phyloP scores from a whole-genome alignment of 2,113 vertebrate genomes.

The Sphaerodactylus townsendi region DNA sequence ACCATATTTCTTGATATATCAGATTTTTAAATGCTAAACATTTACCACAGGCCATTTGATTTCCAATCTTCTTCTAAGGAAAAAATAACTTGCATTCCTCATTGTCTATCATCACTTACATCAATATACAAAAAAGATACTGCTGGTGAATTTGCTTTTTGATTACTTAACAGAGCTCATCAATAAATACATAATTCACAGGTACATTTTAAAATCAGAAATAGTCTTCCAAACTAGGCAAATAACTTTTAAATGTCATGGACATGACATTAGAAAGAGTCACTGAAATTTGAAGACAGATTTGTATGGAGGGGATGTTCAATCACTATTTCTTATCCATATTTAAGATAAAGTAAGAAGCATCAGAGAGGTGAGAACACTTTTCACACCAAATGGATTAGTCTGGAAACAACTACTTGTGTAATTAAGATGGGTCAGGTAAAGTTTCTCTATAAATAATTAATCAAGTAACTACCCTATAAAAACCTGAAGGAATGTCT shows the following conservation, averaged over 20 bases:
- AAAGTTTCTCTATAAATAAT: constrained; percentile 79
- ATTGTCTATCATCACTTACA: background rate
- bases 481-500: constrained; percentile 74
- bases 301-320: too few relatives aligned
- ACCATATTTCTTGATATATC: background rate
- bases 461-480: constrained; percentile 75
- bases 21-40: constrained; percentile 9
- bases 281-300: background rate
- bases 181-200: constrained; percentile 7
- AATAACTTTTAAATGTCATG: background rate
- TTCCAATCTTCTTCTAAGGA: constrained; percentile 8
- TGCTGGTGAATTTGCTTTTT: constrained; percentile 9
- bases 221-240: background rate
- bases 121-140: constrained; percentile 1
- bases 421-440: constrained; percentile 75
- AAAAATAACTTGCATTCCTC: background rate
- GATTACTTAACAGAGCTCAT: constrained; percentile 7
- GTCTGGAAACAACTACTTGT: constrained; percentile 75
- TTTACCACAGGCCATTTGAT: background rate
- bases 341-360: constrained; percentile 23
- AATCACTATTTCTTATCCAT: constrained; percentile 30
- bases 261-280: constrained; percentile 8
- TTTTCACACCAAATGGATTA: constrained; percentile 74
- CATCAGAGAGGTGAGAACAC: constrained; percentile 57
- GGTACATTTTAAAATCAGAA: constrained; percentile 20